phyloP scores from a whole-genome alignment of 1,140 invertebrate genomes.

The Eurosta solidaginis region DNA sequence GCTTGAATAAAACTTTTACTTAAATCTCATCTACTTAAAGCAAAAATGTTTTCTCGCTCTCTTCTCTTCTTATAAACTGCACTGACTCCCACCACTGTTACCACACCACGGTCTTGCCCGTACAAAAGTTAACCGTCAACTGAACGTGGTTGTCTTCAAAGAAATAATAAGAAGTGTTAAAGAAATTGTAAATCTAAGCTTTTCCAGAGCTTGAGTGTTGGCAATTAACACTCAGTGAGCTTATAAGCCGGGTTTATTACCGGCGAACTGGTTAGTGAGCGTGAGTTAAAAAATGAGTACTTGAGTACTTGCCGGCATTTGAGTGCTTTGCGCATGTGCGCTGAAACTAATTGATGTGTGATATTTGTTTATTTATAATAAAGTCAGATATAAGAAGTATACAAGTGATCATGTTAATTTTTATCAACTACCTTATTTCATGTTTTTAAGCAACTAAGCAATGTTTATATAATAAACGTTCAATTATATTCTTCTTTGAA shows the following conservation, averaged over 20 bases:
- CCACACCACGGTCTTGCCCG: not conserved
- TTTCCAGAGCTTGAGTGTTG: not conserved
- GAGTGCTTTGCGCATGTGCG: not conserved
- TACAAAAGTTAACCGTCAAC: constrained; percentile 11
- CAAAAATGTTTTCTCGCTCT: not conserved
- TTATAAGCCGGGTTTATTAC: not conserved
- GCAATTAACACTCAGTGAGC: not conserved
- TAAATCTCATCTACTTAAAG: not conserved
- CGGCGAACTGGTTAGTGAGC: not conserved
- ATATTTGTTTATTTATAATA: not conserved
- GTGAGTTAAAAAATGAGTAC: not conserved
- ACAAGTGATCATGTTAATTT: not conserved
- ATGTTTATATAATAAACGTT: no score
- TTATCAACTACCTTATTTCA: not conserved
- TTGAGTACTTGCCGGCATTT: not conserved
- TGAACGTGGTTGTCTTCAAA: not conserved
- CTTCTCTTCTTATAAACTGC: not conserved
- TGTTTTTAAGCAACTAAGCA: no score
- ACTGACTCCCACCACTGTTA: not conserved
- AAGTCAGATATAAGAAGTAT: not conserved
- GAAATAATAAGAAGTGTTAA: constrained; percentile 26
- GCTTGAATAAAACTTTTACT: not conserved
- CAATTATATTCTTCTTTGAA: not conserved
- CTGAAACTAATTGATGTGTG: no score
- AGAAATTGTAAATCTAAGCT: not conserved